phyloP scores from a whole-genome alignment of 2,113 vertebrate species.

The Neogale vison region DNA sequence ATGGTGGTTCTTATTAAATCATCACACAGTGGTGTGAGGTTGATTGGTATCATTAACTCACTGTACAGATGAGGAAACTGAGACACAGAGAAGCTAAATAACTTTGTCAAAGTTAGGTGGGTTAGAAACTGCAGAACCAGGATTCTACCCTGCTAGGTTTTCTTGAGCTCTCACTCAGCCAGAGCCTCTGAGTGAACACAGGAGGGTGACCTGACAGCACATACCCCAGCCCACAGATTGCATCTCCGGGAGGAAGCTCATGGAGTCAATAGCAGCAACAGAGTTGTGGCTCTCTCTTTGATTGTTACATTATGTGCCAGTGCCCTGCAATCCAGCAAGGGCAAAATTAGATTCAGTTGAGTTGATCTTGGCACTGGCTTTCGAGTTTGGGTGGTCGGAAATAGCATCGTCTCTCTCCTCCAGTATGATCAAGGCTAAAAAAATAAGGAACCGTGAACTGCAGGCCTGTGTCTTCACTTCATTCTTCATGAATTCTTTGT shows the following conservation, averaged over 20 bases:
- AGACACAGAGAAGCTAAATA: neutral
- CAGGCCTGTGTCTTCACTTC: neutral
- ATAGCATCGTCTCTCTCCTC: neutral
- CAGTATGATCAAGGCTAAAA: neutral
- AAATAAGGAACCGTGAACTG: neutral
- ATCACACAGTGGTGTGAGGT: neutral
- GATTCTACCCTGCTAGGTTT: neutral
- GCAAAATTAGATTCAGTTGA: neutral
- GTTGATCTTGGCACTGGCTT: neutral
- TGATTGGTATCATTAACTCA: neutral
- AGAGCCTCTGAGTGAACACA: neutral
- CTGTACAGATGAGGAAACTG: neutral
- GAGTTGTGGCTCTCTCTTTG: neutral
- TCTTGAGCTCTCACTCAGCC: neutral
- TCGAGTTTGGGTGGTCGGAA: neutral
- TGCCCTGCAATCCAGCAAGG: neutral
- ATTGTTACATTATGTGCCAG: no score
- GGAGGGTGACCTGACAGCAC: neutral
- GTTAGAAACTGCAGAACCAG: neutral
- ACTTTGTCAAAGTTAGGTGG: neutral
- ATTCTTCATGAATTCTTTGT: neutral
- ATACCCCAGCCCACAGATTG: fast-evolving
- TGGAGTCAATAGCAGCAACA: neutral
- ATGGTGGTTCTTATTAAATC: neutral
- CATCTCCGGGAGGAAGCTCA: no score